These are phyloP conservation scores for Aleiodes testaceus DNA, from an alignment of 2,888 invertebrate genomes.

Conservation along the genomic window DNA sequence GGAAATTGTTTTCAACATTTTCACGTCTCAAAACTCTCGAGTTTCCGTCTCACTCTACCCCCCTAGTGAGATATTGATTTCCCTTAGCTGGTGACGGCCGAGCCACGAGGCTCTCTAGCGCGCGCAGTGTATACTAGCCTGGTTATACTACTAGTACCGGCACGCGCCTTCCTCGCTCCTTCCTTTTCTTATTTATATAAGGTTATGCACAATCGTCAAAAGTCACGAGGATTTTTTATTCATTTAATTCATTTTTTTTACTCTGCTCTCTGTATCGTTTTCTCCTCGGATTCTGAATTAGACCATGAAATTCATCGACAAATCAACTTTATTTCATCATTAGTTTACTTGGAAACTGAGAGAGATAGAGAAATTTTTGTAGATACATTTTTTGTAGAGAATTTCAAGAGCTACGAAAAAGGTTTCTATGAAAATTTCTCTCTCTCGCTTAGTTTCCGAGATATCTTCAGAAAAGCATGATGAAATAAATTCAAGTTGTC, in stretches of 20 bases:
- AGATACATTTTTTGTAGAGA: too few relatives aligned
- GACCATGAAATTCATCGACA: too few relatives aligned
- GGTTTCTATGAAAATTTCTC: too few relatives aligned
- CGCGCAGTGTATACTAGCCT: slow-evolving; percentile 53
- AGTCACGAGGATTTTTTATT: slow-evolving; percentile 4
- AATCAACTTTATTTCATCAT: too few relatives aligned
- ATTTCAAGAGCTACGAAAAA: too few relatives aligned
- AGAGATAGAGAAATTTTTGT: too few relatives aligned
- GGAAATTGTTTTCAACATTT: slow-evolving; percentile 19
- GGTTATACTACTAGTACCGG: slow-evolving; percentile 45
- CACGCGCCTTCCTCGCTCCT: slow-evolving; percentile 51
- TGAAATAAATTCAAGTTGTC: too few relatives aligned
- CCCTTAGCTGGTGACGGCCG: slow-evolving; percentile 67
- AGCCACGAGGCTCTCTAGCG: slow-evolving; percentile 68
- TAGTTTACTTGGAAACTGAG: too few relatives aligned
- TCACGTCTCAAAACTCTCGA: slow-evolving; percentile 20
- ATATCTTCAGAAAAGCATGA: too few relatives aligned
- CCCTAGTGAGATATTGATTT: slow-evolving; percentile 72
- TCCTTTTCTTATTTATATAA: slow-evolving; percentile 6
- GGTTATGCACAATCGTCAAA: background rate
- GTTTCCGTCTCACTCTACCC: slow-evolving; percentile 49
- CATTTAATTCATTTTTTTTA: background rate
- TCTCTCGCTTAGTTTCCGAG: too few relatives aligned
- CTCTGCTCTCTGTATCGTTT: too few relatives aligned
- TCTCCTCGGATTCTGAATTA: too few relatives aligned